Conservation (phyloP, 2,797 vertebrate genomes). For the Erithacus rubecula region DNA sequence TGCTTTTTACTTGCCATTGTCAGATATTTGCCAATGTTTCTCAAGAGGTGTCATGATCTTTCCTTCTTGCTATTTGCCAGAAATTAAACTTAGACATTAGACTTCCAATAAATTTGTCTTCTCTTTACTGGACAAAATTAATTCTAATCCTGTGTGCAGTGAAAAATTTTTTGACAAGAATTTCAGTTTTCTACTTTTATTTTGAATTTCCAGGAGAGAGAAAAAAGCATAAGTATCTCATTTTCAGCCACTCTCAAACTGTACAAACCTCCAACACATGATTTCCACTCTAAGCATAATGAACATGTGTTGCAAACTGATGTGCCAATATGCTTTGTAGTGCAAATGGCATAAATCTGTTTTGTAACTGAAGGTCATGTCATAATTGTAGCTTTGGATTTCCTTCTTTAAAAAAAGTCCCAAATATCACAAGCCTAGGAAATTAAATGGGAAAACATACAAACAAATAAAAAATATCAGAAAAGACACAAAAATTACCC, state of each 20-base stretch:
- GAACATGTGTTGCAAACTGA: neutral
- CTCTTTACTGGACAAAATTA: neutral
- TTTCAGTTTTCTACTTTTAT: neutral
- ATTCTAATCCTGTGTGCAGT: neutral
- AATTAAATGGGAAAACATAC: neutral
- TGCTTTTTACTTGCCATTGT: neutral
- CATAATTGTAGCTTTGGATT: neutral
- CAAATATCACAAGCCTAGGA: neutral
- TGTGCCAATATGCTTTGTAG: neutral
- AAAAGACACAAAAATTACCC: neutral
- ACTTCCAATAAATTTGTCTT: neutral
- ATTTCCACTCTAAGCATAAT: neutral
- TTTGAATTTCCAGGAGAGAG: neutral
- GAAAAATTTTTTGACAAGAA: neutral
- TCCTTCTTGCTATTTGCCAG: neutral
- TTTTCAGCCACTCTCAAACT: neutral
- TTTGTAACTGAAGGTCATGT: neutral
- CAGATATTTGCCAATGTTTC: neutral
- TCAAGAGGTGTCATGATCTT: neutral
- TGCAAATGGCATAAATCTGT: neutral
- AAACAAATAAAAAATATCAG: neutral
- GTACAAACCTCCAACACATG: neutral
- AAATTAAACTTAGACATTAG: neutral
- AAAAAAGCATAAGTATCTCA: neutral
- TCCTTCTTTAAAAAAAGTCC: neutral